phyloP scores from a whole-genome alignment of 2,888 invertebrate genomes.

The Ganaspis brasiliensis region DNA sequence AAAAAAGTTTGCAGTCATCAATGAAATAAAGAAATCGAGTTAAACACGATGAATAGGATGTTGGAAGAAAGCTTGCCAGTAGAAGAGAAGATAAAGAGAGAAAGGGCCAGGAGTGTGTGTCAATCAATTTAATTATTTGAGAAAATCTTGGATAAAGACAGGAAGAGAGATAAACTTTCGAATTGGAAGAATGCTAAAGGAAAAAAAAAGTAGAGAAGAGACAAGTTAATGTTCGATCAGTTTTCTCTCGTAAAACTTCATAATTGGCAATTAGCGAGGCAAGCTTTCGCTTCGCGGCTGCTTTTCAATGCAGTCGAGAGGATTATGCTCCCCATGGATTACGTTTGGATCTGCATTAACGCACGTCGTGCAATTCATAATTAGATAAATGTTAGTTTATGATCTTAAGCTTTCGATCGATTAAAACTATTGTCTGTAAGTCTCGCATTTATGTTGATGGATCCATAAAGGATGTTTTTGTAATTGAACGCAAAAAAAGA shows the following conservation, averaged over 20 bases:
- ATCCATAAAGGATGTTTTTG: neutral
- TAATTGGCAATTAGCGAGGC: conserved; percentile 10
- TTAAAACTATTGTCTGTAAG: neutral
- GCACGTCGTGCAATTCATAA: neutral
- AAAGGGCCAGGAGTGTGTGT: neutral
- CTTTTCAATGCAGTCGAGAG: conserved; percentile 9
- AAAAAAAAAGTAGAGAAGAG: neutral
- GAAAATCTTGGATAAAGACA: neutral
- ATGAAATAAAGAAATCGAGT: conserved; percentile 11
- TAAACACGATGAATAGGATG: conserved; percentile 12
- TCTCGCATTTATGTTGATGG: neutral
- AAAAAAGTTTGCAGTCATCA: conserved; percentile 12
- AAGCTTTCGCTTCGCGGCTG: conserved; percentile 17
- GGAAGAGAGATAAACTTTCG: neutral
- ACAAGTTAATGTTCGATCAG: conserved; percentile 6
- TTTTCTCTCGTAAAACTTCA: conserved; percentile 19
- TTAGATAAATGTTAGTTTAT: conserved; percentile 27
- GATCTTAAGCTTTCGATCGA: conserved; percentile 19
- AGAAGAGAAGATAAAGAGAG: neutral
- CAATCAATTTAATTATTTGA: conserved; percentile 39
- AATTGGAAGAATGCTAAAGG: neutral
- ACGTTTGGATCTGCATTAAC: conserved; percentile 5
- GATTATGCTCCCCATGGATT: conserved; percentile 7
- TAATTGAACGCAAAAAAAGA: neutral
- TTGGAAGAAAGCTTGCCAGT: neutral